These are phyloP conservation scores for Decapterus maruadsi DNA, from an alignment of 2,797 vertebrate species.

Conservation along the genomic window DNA sequence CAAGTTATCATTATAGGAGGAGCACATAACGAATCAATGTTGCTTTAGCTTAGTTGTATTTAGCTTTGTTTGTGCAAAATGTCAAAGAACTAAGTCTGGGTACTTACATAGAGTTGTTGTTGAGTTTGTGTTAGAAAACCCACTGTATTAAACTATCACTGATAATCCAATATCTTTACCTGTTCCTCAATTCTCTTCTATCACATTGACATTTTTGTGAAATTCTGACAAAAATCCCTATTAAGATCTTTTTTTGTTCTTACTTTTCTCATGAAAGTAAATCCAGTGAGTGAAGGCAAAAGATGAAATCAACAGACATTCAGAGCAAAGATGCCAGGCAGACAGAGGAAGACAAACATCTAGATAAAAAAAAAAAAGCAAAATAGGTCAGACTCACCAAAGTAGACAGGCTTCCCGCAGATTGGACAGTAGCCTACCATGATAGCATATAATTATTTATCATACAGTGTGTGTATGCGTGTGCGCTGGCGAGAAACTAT, in stretches of 20 bases:
- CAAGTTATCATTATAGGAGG: background rate
- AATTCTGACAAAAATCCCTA: background rate
- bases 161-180: background rate
- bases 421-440: slow-evolving; percentile 91
- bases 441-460: slow-evolving; percentile 64
- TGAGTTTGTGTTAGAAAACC: background rate
- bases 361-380: background rate
- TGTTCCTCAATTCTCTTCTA: background rate
- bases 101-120: background rate
- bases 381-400: slow-evolving; percentile 84
- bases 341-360: slow-evolving; percentile 25
- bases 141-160: background rate
- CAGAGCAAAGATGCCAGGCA: slow-evolving; percentile 9
- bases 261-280: slow-evolving; percentile 5
- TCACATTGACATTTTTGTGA: background rate
- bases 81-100: background rate
- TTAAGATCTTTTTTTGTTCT: background rate
- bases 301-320: background rate
- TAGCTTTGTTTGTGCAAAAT: background rate
- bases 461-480: slow-evolving; percentile 20
- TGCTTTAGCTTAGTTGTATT: background rate
- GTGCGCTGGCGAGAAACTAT: slow-evolving; percentile 28
- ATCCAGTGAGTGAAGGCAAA: background rate
- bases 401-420: slow-evolving; percentile 91
- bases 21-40: background rate